Conservation (phyloP, 2,888 invertebrate genomes). For the Prionchulus punctatus region DNA sequence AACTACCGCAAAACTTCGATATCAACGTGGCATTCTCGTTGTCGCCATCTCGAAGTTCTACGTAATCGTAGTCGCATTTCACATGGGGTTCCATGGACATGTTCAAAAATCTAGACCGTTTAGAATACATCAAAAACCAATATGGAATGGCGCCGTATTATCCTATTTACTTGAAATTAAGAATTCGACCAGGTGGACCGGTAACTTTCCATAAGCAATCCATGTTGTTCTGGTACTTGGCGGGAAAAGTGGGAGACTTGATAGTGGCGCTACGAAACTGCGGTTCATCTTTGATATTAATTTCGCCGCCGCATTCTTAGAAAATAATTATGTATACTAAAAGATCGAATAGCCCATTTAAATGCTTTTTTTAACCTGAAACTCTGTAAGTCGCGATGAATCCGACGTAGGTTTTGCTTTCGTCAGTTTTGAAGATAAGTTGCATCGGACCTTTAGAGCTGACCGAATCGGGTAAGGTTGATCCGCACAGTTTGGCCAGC, state of each 20-base stretch:
- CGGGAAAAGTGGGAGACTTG: neutral
- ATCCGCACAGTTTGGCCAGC: neutral
- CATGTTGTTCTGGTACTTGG: slow-evolving; percentile 2
- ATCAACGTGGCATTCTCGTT: slow-evolving; percentile 50
- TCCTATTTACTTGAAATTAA: neutral
- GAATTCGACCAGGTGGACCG: neutral
- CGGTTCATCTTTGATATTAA: neutral
- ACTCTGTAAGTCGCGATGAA: neutral
- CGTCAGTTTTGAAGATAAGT: neutral
- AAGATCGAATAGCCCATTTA: neutral
- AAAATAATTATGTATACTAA: neutral
- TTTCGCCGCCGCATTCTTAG: slow-evolving; percentile 15
- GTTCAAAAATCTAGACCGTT: neutral
- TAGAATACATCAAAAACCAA: too few species aligned
- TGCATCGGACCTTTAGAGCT: neutral
- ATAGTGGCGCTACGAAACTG: neutral
- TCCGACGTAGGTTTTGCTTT: neutral
- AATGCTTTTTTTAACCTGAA: neutral
- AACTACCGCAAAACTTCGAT: slow-evolving; percentile 31
- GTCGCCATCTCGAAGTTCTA: slow-evolving; percentile 69
- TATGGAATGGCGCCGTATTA: too few species aligned
- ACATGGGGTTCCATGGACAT: neutral
- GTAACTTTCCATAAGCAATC: slow-evolving; percentile 1
- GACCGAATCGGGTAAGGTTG: neutral
- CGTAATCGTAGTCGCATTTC: slow-evolving; percentile 47